Percentiles rank a stretch among this genome's conserved stretches.
Evolutionary conservation across 2,888 invertebrate species (phyloP).

Genomic region (Apotomis capreana): DNA sequence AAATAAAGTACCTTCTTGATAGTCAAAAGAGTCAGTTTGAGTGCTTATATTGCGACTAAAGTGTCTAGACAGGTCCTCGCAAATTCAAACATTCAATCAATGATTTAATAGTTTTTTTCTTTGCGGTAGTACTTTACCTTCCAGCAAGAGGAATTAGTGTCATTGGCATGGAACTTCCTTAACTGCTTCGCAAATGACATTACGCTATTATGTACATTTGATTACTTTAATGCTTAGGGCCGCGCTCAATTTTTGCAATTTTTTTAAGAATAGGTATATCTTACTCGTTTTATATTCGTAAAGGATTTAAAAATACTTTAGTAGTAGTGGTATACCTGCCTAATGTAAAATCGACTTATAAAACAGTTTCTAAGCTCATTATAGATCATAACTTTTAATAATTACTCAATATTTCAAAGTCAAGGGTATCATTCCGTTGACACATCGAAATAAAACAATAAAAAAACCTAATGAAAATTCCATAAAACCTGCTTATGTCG

Average conservation of each 20-base stretch:
- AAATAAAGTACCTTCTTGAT: constrained; percentile 26
- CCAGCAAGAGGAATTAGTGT: neutral
- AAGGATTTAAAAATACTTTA: no score
- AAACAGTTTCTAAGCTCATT: constrained; percentile 9
- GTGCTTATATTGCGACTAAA: constrained; percentile 24
- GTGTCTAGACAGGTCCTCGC: constrained; percentile 36
- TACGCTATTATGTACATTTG: neutral
- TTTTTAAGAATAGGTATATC: no score
- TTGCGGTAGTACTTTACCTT: constrained; percentile 2
- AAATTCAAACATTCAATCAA: constrained; percentile 21
- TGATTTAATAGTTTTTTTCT: constrained; percentile 12
- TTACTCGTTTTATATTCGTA: no score
- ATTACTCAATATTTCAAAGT: constrained; percentile 38
- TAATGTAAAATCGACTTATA: neutral
- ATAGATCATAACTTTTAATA: constrained; percentile 27
- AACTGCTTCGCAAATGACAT: neutral
- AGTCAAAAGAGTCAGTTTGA: constrained; percentile 21
- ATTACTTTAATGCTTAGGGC: no score
- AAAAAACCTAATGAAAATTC: constrained; percentile 74
- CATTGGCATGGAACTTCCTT: neutral
- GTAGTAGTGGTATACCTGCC: no score
- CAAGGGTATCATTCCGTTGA: constrained; percentile 51
- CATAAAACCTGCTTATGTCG: constrained; percentile 71
- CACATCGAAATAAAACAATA: constrained; percentile 71
- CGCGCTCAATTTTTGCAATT: no score